A percentile compares a stretch with the other conserved stretches of the same genome.
Evolutionary conservation across 2,797 vertebrate species (phyloP).

Genomic region (Kryptolebias ocellatus): DNA sequence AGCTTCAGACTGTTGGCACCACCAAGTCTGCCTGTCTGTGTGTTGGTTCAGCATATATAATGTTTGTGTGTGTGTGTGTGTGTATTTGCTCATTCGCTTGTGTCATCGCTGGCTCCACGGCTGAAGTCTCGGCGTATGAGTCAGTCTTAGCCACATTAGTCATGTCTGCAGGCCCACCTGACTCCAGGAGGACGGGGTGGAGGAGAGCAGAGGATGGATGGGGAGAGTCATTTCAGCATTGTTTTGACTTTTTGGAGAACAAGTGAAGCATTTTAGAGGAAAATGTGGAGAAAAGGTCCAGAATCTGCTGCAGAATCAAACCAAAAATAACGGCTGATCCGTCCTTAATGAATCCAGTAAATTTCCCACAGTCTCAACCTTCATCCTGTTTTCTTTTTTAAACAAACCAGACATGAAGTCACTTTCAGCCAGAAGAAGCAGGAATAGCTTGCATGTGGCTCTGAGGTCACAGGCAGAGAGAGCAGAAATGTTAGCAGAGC

Average conservation of each 20-base stretch:
- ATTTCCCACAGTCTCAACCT: conserved; percentile 24
- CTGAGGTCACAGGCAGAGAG: conserved; percentile 71
- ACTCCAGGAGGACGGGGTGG: conserved; percentile 50
- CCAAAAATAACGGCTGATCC: conserved; percentile 6
- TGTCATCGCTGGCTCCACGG: conserved; percentile 75
- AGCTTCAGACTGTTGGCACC: conserved; percentile 62
- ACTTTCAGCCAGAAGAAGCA: conserved; percentile 72
- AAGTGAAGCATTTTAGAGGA: conserved; percentile 11
- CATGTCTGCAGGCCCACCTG: conserved; percentile 77
- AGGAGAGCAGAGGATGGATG: conserved; percentile 21
- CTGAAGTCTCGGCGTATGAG: conserved; percentile 70
- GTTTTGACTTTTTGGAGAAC: background rate
- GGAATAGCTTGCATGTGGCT: conserved; percentile 75
- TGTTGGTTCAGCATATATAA: conserved; percentile 28
- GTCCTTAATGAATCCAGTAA: conserved; percentile 37
- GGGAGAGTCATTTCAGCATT: background rate
- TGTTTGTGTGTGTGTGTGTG: conserved; percentile 33
- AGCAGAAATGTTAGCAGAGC: conserved; percentile 72
- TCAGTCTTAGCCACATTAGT: conserved; percentile 76
- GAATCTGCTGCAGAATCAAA: conserved; percentile 13
- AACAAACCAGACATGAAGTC: conserved; percentile 78
- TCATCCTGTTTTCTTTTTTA: conserved; percentile 21
- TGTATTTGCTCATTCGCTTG: conserved; percentile 47
- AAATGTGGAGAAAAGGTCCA: background rate
- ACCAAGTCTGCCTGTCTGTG: conserved; percentile 56